Evolutionary conservation across 2,113 vertebrate genomes (phyloP).

Genomic region (Channa maculata): DNA sequence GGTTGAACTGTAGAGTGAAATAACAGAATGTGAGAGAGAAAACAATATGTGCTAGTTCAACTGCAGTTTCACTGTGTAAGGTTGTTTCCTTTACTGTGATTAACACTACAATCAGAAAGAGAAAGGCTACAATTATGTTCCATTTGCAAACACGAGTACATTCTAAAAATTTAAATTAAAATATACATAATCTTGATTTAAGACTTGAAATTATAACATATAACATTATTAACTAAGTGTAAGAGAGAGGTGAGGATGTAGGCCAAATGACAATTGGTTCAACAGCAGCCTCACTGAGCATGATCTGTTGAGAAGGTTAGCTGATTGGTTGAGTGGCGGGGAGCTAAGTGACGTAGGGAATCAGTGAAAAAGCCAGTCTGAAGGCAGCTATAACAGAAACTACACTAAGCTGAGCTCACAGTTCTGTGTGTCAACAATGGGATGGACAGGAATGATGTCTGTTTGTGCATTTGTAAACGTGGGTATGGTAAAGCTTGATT

Average conservation of each 20-base stretch:
- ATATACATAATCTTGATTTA: no score
- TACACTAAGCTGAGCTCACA: conserved; percentile 33
- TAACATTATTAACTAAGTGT: neutral
- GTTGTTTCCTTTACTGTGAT: no score
- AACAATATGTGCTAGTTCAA: neutral
- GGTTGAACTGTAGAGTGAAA: conserved; percentile 34
- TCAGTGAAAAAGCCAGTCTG: conserved; percentile 29
- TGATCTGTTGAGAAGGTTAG: conserved; percentile 24
- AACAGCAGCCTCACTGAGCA: conserved; percentile 30
- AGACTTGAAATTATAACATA: no score
- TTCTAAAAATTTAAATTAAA: no score
- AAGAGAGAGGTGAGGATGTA: conserved; percentile 10
- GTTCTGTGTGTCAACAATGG: conserved; percentile 32
- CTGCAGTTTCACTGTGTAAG: no score
- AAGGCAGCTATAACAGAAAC: conserved; percentile 53
- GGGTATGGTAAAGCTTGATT: neutral
- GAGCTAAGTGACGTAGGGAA: conserved; percentile 46
- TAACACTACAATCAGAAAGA: no score
- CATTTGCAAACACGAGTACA: no score
- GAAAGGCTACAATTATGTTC: no score
- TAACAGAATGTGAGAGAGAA: conserved; percentile 1
- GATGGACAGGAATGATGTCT: neutral
- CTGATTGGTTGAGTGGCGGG: conserved; percentile 52
- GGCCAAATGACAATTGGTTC: conserved; percentile 22
- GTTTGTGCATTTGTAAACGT: neutral